These are phyloP conservation scores for Pardosa pseudoannulata DNA, from an alignment of 2,888 invertebrate species.

Conservation along the genomic window DNA sequence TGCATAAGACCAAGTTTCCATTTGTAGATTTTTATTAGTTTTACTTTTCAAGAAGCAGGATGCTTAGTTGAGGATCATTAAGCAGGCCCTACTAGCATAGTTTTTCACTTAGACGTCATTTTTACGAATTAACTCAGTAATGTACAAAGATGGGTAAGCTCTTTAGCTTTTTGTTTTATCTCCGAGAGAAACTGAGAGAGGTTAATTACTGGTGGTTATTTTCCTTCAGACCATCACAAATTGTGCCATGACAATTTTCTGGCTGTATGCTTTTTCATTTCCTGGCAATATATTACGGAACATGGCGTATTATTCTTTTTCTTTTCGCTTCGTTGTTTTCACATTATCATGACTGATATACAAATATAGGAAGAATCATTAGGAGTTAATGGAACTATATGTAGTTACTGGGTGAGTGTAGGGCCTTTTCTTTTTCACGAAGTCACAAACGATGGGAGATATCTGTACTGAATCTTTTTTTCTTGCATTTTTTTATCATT, in stretches of 20 bases:
- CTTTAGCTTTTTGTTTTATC: too few relatives aligned
- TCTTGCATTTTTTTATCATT: not conserved
- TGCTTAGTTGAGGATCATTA: too few relatives aligned
- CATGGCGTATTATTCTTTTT: not conserved
- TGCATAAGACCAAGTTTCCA: too few relatives aligned
- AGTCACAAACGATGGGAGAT: not conserved
- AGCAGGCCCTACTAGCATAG: too few relatives aligned
- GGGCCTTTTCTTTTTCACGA: not conserved
- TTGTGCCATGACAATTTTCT: conserved; percentile 41
- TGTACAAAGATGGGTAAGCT: too few relatives aligned
- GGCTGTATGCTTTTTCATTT: conserved; percentile 29
- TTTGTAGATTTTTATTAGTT: too few relatives aligned
- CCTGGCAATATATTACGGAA: conserved; percentile 4
- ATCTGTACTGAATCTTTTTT: not conserved
- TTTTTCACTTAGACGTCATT: too few relatives aligned
- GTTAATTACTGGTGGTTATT: conserved; percentile 47
- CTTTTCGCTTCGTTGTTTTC: conserved; percentile 33
- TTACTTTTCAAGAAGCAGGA: too few relatives aligned
- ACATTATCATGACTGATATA: conserved; percentile 9
- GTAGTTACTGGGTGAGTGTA: not conserved
- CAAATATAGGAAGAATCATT: conserved; percentile 32
- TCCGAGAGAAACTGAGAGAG: not conserved
- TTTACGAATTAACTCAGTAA: too few relatives aligned
- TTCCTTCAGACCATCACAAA: conserved; percentile 2
- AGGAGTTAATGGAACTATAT: conserved; percentile 30